phyloP scores from a whole-genome alignment of 2,888 invertebrate species.

The Halictus quadricinctus region DNA sequence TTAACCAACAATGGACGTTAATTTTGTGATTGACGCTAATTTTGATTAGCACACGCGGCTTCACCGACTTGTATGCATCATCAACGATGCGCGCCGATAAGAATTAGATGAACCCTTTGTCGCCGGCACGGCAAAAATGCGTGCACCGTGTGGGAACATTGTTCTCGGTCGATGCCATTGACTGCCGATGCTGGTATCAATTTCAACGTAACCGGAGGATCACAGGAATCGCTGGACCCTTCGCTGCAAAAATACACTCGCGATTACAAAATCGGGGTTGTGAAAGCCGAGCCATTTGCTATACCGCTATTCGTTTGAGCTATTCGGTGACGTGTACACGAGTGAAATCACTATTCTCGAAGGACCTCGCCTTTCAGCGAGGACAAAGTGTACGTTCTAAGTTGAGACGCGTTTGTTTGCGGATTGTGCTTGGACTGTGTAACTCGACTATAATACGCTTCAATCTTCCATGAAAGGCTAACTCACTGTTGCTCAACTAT shows the following conservation, averaged over 20 bases:
- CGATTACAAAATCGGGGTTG: neutral
- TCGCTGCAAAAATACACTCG: neutral
- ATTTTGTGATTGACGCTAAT: neutral
- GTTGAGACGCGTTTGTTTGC: neutral
- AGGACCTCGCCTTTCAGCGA: neutral
- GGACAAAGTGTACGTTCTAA: neutral
- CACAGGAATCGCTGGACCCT: neutral
- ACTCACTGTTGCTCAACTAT: neutral
- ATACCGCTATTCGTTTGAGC: neutral
- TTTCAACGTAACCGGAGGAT: neutral
- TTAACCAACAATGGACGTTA: neutral
- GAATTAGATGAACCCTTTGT: slow-evolving; percentile 14
- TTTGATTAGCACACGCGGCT: neutral
- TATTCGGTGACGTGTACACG: neutral
- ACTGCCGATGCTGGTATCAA: slow-evolving; percentile 4
- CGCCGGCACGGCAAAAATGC: neutral
- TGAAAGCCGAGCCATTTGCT: no score
- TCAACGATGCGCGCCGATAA: neutral
- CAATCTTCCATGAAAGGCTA: neutral
- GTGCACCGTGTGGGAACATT: neutral
- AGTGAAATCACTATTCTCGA: neutral
- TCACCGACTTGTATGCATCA: neutral
- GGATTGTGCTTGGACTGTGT: neutral
- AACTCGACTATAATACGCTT: neutral
- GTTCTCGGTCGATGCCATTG: neutral